Evolutionary conservation across 2,888 invertebrate species (phyloP), one percentile per base, ranked within the genome.

Genomic region (Melolontha melolontha): DNA sequence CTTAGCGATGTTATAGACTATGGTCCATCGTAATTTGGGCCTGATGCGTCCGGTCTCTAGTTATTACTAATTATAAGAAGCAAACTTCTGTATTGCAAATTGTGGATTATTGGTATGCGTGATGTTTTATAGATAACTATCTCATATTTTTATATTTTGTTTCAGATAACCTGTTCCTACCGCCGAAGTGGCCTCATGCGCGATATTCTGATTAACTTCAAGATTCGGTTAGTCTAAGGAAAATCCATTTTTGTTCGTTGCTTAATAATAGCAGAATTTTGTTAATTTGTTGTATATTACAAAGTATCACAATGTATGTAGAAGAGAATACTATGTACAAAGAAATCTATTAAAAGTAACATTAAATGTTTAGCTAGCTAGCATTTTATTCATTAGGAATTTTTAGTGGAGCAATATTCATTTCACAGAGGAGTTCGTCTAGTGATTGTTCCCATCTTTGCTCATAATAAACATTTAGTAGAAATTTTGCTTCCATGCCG

Each of bases 371-470:
- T n/a, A n/a, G n/a, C n/a, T n/a, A n/a, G n/a, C n/a, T n/a, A 6
- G 11, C 11, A 2, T 49, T 65, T 63, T 67, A 64, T 40, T 39
- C 11, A 17, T 67, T 66, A 71, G 71, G 74, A 78, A 75, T 66
- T 66, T 82, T 73, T 69, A 92, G 84, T 66, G 86, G 86, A 55
- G 83, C 85, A 74, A 97, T 92, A 77, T 93, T 92, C 79, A 96
- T 86, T 85, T 96, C 95, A 73, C 85, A 85, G 76, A 95, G 89
- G 73, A 98, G 87, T 41, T 96, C 94, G 17, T 86, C 83, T 47
- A 98, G 84, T 49, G 92, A 86, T 82, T 96, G 94, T 55, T 96
- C 94, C 96, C 97, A 98, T 72, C 97, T 88, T 82, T 94, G 92
- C 82, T 98, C 98, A 87, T 91, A 98, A 83, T 94, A 97, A 65